Base-by-base conservation (phyloP, 1,140 invertebrate genomes). In the Fopius arisanus region DNA sequence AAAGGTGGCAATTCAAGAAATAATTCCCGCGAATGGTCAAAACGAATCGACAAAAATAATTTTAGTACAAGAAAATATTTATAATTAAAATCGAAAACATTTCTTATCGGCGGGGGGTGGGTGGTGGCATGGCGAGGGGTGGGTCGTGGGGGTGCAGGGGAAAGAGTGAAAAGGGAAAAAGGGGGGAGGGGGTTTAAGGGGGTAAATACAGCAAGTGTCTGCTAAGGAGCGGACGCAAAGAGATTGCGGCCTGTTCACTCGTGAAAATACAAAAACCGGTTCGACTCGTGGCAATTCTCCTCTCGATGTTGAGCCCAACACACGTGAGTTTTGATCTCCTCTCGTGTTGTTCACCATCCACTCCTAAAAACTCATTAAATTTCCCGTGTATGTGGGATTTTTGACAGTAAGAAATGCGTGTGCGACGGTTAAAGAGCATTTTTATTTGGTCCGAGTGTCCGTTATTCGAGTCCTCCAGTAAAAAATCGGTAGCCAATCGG, bases 181-280 rank as follows among this genome's bases (percentile, higher is more conserved):
- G 54, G 10, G 54, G 23, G 54, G 23, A 6, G 23, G 54, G 54
- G 43, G 9, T n/a, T n/a, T 3, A 51, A 51, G 54, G 54, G 54
- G 54, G 19, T 26, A 19, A 26, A 59, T 59, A 59, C 67, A 26
- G 69, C 59, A 70, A 70, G 69, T 70, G 69, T 70, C 65, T 65
- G 66, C 31, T 41, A 59, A 40, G 31, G 66, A 73, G 48, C 23
- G 66, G 67, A 70, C 54, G 67, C 23, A 65, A 69, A 43, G 23
- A 63, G 43, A 68, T 72, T 59, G 54, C 31, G 69, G 40, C 28
- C 66, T 62, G 54, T 59, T 59, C 65, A 31, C 70, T 72, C 70
- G 69, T 67, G 74, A 71, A 72, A 72, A 75, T 72, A 72, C 48
- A 67, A 41, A 41, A 71, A 72, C 74, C 69, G 74, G 74, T 71